Base-by-base conservation (phyloP, 2,888 invertebrate species). In the Epiblema foenella region DNA sequence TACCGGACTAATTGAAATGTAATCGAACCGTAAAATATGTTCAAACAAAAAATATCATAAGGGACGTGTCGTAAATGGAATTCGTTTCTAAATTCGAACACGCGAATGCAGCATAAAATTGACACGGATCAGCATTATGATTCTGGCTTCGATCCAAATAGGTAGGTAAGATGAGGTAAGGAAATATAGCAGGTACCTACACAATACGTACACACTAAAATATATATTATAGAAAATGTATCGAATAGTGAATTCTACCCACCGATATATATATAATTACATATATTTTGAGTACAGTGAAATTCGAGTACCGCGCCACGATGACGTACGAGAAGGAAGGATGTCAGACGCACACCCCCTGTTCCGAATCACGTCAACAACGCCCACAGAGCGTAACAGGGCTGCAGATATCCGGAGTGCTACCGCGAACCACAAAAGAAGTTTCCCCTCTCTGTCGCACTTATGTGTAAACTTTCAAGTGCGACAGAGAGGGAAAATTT, bases 101-200 rank as follows among this genome's bases (percentile, higher is more conserved):
- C 52, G 59, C 56, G 9, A 46, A 65, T 65, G 46, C 56, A 65
- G 5, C 46, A n/a, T 29, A 15, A n/a, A 54, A 37, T 54, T 60
- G 46, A 59, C 39, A 54, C 7, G 54, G 33, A 65, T 70, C 70
- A 70, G 70, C 70, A 70, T 52, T 70, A 20, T 54, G 18, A 39
- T 17, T 60, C 46, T 70, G 70, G 70, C 70, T 66, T 33, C 59
- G 29, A 59, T 70, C 70, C 70, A 70, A 66, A 59, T 66, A 46
- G 46, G 42, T 66, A 46, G 46, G 42, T 37, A 56, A 56, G 46
- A 1, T 60, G 29, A 69, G 29, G 42, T 29, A 20, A 42, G 42
- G 33, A 46, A n/a, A 46, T 17, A 18, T 65, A 29, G 49, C 4
- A 15, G n/a, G 18, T 20, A 17, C 29, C 12, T 10, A 24, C 29